These are phyloP conservation scores for Perca fluviatilis DNA, from an alignment of 2,113 vertebrate species.

Conservation along the genomic window DNA sequence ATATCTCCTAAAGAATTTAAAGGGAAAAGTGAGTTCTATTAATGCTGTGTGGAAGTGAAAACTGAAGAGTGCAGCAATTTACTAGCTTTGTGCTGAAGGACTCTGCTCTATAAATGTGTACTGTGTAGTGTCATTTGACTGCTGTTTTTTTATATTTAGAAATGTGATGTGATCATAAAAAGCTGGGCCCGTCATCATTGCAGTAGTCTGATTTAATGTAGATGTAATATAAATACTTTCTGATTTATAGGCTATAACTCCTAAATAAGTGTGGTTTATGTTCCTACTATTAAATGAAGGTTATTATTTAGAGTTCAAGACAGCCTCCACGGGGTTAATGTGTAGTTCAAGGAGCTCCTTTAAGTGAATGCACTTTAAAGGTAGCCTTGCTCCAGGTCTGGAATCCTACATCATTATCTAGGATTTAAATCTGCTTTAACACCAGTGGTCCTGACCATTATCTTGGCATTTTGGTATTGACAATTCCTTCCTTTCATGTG, in stretches of 20 bases:
- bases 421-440: slow-evolving; percentile 42
- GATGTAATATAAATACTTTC: background rate
- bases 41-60: slow-evolving; percentile 24
- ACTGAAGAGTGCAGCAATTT: slow-evolving; percentile 15
- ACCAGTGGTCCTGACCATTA: slow-evolving; percentile 41
- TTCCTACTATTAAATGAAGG: slow-evolving; percentile 21
- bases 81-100: slow-evolving; percentile 4
- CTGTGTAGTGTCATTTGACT: slow-evolving; percentile 2
- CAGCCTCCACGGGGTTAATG: slow-evolving; percentile 42
- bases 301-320: slow-evolving; percentile 34
- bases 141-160: slow-evolving; percentile 26
- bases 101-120: background rate
- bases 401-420: slow-evolving; percentile 50
- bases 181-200: background rate
- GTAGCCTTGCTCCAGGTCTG: slow-evolving; percentile 17
- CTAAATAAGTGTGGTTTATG: background rate
- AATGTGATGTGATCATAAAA: slow-evolving; percentile 12
- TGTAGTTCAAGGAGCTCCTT: slow-evolving; percentile 39
- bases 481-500: slow-evolving; percentile 44
- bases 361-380: slow-evolving; percentile 52
- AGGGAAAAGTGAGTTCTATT: slow-evolving; percentile 2
- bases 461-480: slow-evolving; percentile 41
- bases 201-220: background rate
- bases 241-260: background rate
- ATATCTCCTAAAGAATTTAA: slow-evolving; percentile 7